A percentile compares a stretch with the other conserved stretches of the same genome.
Conservation (phyloP, 1,140 invertebrate genomes). For the Caenorhabditis tropicalis region DNA sequence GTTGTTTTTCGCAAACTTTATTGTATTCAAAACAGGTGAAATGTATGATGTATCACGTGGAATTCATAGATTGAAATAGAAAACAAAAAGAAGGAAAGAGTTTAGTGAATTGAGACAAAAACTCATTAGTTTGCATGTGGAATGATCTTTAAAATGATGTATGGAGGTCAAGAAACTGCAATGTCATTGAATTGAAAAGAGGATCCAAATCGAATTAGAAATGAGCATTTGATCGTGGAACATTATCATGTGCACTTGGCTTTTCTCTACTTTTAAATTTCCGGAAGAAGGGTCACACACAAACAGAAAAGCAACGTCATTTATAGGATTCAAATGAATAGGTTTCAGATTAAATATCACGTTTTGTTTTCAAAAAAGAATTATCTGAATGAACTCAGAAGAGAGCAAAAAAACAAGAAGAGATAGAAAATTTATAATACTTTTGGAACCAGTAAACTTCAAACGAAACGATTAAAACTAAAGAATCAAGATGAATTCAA, state of each 20-base stretch:
- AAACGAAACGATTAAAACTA: background rate
- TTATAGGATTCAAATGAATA: background rate
- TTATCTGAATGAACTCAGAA: background rate
- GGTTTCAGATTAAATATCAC: background rate
- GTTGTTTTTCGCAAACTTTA: background rate
- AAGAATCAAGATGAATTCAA: conserved; percentile 26
- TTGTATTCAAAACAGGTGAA: background rate
- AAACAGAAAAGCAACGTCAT: conserved; percentile 8
- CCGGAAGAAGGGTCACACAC: background rate
- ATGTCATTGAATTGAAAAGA: background rate
- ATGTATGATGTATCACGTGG: background rate
- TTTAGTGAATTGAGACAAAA: background rate
- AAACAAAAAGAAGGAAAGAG: background rate
- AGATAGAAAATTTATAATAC: background rate
- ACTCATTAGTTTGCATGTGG: no score
- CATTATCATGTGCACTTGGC: conserved; percentile 26
- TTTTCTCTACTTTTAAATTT: background rate
- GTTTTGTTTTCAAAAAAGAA: background rate
- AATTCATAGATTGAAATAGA: background rate
- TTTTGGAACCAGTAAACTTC: background rate
- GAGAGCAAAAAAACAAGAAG: background rate
- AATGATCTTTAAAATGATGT: background rate
- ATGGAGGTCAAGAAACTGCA: background rate
- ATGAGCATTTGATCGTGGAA: background rate
- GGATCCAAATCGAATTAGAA: background rate